Evolutionary conservation across 2,888 invertebrate genomes (phyloP).

Genomic region (Agrotis segetum): DNA sequence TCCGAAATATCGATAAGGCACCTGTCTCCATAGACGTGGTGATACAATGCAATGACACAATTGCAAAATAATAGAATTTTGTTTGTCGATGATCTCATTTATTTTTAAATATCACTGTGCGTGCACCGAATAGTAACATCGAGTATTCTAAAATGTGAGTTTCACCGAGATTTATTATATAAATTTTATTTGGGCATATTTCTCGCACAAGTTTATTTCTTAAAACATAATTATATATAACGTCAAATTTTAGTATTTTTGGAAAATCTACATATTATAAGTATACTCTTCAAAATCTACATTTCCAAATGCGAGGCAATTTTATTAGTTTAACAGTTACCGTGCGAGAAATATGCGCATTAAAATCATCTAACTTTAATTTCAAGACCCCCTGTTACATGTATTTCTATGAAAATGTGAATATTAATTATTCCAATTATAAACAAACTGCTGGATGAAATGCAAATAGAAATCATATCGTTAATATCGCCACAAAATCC

Average conservation of each 20-base stretch:
- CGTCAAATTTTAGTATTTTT: slow-evolving; percentile 86
- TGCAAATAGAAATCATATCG: slow-evolving; percentile 70
- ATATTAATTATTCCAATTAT: slow-evolving; percentile 62
- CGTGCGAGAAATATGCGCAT: slow-evolving; percentile 81
- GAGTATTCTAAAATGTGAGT: slow-evolving; percentile 52
- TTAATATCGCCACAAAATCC: slow-evolving; percentile 87
- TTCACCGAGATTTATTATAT: slow-evolving; percentile 50
- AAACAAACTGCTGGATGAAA: slow-evolving; percentile 64
- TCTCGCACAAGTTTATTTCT: slow-evolving; percentile 77
- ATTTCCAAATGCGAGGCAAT: slow-evolving; percentile 91
- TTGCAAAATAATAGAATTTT: slow-evolving; percentile 53
- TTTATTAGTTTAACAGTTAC: slow-evolving; percentile 85
- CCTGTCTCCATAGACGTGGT: slow-evolving; percentile 66
- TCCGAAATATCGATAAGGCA: slow-evolving; percentile 69
- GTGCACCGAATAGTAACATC: slow-evolving; percentile 51
- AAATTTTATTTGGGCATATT: slow-evolving; percentile 76
- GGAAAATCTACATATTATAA: slow-evolving; percentile 82
- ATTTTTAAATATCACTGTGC: slow-evolving; percentile 54
- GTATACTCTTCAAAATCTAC: slow-evolving; percentile 89
- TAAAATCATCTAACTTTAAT: slow-evolving; percentile 67
- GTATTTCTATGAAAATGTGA: slow-evolving; percentile 79
- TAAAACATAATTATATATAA: slow-evolving; percentile 85
- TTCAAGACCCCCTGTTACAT: slow-evolving; percentile 87
- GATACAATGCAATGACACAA: slow-evolving; percentile 52
- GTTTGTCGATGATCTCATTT: slow-evolving; percentile 54